These are phyloP conservation scores for Lycaon pictus DNA, from an alignment of 2,113 vertebrate genomes.

Conservation along the genomic window DNA sequence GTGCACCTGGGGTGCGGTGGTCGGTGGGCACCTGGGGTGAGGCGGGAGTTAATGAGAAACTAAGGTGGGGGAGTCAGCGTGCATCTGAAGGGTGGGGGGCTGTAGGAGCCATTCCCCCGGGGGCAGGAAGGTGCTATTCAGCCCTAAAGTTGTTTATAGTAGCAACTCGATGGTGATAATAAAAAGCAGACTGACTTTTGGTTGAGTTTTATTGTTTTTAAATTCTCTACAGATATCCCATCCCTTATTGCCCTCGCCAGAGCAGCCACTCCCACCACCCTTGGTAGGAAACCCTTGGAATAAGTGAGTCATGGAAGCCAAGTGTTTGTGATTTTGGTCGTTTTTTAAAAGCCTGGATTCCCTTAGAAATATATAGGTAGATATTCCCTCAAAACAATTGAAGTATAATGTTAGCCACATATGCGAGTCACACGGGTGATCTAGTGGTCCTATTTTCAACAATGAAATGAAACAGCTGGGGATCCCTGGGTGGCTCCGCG, in stretches of 20 bases:
- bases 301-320: background rate
- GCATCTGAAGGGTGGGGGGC: background rate
- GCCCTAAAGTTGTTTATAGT: background rate
- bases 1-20: background rate
- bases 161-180: background rate
- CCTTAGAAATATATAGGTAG: background rate
- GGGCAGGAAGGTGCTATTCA: no score
- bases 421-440: background rate
- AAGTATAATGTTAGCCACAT: background rate
- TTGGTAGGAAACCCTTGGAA: background rate
- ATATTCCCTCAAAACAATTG: background rate
- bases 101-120: background rate
- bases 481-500: no score
- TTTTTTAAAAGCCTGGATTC: background rate
- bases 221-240: background rate
- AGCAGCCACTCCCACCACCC: background rate
- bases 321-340: background rate
- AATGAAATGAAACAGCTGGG: background rate
- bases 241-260: rapidly evolving
- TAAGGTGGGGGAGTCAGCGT: background rate
- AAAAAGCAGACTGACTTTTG: background rate
- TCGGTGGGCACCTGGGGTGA: background rate
- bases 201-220: background rate
- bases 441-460: background rate
- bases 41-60: background rate